phyloP scores from a whole-genome alignment of 2,888 invertebrate species.

The Dimorphilus gyrociliatus region DNA sequence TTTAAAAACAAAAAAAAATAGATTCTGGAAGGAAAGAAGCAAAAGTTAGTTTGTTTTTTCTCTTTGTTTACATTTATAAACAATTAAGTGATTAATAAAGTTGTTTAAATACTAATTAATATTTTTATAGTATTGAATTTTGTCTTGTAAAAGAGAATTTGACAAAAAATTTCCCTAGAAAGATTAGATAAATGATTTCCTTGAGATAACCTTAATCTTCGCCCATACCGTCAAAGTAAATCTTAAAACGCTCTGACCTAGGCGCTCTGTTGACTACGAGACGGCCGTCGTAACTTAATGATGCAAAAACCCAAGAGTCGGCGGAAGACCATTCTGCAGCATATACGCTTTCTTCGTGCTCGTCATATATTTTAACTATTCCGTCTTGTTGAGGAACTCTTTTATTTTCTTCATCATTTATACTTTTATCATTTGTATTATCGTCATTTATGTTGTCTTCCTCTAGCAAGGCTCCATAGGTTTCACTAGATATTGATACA shows the following conservation, averaged over 20 bases:
- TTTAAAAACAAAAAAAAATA: too few species aligned
- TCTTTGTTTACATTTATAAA: too few species aligned
- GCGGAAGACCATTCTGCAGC: constrained; percentile 90
- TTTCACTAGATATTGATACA: constrained; percentile 70
- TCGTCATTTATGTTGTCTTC: constrained; percentile 34
- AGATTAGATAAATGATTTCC: too few species aligned
- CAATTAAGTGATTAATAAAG: too few species aligned
- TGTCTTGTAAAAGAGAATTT: too few species aligned
- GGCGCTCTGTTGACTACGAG: constrained; percentile 82
- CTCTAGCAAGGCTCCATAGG: constrained; percentile 44
- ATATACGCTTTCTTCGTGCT: constrained; percentile 95
- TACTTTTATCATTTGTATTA: constrained; percentile 20
- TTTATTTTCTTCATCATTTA: constrained; percentile 2
- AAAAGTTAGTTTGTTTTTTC: too few species aligned
- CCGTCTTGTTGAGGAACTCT: constrained; percentile 55
- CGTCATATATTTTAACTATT: constrained; percentile 75
- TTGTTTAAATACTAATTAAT: too few species aligned
- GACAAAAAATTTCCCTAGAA: too few species aligned
- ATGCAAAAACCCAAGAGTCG: constrained; percentile 98
- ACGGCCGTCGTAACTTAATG: constrained; percentile 87
- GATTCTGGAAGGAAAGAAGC: too few species aligned
- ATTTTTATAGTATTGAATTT: too few species aligned
- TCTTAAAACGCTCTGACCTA: constrained; percentile 80
- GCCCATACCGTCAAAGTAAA: too few species aligned
- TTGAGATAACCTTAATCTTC: too few species aligned